Conservation (phyloP, 2,113 vertebrate genomes). For the Hystrix brachyura region DNA sequence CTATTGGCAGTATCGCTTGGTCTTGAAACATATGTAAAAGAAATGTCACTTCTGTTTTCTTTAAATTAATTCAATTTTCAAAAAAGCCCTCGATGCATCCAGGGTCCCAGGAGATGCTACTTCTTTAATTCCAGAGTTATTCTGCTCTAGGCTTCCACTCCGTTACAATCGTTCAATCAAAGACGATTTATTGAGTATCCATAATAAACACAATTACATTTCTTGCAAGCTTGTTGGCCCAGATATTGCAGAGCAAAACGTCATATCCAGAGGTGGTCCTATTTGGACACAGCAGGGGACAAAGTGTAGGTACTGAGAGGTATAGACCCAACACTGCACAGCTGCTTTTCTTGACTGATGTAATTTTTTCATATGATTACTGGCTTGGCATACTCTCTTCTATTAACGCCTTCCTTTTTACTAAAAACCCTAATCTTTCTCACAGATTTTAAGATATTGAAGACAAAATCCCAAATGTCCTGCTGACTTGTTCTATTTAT, state of each 20-base stretch:
- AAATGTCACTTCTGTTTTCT: constrained; percentile 24
- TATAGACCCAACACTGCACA: accelerated
- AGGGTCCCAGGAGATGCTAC: not conserved
- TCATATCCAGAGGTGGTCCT: not conserved
- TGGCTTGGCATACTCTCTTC: not conserved
- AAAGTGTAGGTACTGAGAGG: not conserved
- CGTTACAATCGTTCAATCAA: not conserved
- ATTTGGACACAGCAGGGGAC: not conserved
- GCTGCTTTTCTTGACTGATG: not conserved
- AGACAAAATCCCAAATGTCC: constrained; percentile 19
- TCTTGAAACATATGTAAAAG: not conserved
- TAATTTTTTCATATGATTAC: not conserved
- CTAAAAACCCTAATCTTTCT: not conserved
- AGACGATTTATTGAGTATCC: not conserved
- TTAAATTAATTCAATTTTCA: constrained; percentile 39
- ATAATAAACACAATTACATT: not conserved
- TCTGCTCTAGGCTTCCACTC: not conserved
- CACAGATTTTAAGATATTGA: not conserved
- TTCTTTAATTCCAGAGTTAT: not conserved
- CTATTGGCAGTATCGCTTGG: not conserved
- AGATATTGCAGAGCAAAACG: not conserved
- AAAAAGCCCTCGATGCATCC: not conserved
- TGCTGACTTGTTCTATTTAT: constrained; percentile 35
- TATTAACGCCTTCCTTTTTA: not conserved
- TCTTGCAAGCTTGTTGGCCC: not conserved